These are phyloP conservation scores for Amphiprion clarkii DNA, from an alignment of 2,797 vertebrate species.

Conservation along the genomic window DNA sequence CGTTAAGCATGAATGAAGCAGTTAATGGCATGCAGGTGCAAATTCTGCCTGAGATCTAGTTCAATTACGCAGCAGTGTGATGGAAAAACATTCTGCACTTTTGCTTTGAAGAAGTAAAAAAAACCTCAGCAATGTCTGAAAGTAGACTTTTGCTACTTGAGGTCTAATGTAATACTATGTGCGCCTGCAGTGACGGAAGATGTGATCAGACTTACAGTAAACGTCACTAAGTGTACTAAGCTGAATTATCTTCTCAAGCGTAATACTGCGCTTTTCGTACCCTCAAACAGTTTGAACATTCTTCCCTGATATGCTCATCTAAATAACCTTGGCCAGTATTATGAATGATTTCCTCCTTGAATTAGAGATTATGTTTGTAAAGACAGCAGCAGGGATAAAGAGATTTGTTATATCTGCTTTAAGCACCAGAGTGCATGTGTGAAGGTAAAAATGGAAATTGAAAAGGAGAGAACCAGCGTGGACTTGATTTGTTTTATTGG, in stretches of 20 bases:
- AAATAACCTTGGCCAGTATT: conserved; percentile 60
- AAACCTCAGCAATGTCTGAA: background rate
- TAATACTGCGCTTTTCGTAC: conserved; percentile 15
- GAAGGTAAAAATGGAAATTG: conserved; percentile 50
- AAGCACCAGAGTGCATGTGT: conserved; percentile 39
- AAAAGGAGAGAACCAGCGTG: background rate
- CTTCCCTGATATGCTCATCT: conserved; percentile 32
- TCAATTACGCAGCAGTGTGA: background rate
- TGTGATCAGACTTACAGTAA: conserved; percentile 32
- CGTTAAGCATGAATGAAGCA: background rate
- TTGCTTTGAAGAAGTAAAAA: background rate
- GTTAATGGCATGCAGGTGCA: background rate
- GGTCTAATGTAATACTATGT: background rate
- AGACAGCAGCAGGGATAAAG: conserved; percentile 57
- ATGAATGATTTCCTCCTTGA: conserved; percentile 49
- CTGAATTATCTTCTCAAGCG: conserved; percentile 29
- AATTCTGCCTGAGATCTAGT: background rate
- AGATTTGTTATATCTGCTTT: conserved; percentile 56
- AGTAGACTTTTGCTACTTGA: background rate
- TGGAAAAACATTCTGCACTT: too few relatives aligned
- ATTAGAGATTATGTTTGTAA: conserved; percentile 63
- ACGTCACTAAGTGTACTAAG: conserved; percentile 17
- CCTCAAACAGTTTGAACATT: conserved; percentile 28
- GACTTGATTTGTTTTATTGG: background rate
- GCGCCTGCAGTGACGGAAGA: conserved; percentile 1